Evolutionary conservation across 2,888 invertebrate species (phyloP).

Genomic region (Synanthedon andrenaeformis): DNA sequence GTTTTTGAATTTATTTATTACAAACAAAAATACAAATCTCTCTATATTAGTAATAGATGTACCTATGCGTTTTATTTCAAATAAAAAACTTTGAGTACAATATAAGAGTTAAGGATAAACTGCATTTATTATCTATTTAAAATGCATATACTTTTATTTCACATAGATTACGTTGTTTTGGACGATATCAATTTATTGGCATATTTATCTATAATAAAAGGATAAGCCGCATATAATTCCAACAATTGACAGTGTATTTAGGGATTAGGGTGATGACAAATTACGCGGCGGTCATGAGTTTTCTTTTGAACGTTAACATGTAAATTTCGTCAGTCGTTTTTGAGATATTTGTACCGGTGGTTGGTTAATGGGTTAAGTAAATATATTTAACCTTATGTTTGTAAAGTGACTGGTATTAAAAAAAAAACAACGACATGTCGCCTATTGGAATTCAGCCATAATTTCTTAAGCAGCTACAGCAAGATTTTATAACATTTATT

Average conservation of each 20-base stretch:
- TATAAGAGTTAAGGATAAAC: too few species aligned
- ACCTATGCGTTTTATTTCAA: too few species aligned
- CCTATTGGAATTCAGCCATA: constrained; percentile 35
- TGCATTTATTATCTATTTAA: too few species aligned
- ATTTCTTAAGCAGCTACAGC: constrained; percentile 2
- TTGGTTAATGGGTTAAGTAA: not conserved
- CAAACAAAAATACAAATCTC: too few species aligned
- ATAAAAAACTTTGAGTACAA: too few species aligned
- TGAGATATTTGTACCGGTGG: not conserved
- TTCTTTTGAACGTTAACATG: constrained; percentile 11
- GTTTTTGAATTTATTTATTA: too few species aligned
- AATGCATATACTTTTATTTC: too few species aligned
- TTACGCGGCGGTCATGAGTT: constrained; percentile 15
- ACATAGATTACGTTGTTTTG: not conserved
- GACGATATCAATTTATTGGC: not conserved
- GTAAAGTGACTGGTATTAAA: not conserved
- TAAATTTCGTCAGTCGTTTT: not conserved
- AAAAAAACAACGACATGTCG: constrained; percentile 17
- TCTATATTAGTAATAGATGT: too few species aligned
- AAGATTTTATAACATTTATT: not conserved
- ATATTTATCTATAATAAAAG: not conserved
- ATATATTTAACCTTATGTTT: not conserved
- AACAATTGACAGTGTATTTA: not conserved
- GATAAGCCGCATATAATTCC: not conserved
- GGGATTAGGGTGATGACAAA: constrained; percentile 1